Conservation (phyloP, 1,140 invertebrate species). For the Cydia fagiglandana region DNA sequence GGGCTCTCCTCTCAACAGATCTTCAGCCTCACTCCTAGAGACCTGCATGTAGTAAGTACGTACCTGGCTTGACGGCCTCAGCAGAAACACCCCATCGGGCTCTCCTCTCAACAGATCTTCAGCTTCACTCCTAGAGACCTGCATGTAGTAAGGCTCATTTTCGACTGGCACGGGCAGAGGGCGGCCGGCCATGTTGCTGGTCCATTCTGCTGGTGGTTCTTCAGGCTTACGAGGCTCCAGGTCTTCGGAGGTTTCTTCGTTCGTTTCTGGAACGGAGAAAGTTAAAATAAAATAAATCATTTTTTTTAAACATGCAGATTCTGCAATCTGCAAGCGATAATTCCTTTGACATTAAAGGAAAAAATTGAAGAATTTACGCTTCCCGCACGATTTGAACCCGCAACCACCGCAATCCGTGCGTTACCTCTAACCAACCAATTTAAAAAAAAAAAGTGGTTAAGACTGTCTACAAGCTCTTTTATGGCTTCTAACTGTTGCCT, state of each 20-base stretch:
- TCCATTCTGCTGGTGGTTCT: conserved; percentile 37
- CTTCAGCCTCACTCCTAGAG: conserved; percentile 69
- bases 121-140: conserved; percentile 69
- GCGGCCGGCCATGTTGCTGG: conserved; percentile 63
- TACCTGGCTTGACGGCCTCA: conserved; percentile 74
- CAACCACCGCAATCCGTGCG: no score
- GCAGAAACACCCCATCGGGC: conserved; percentile 71
- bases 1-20: conserved; percentile 67
- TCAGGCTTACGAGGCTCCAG: conserved; percentile 49
- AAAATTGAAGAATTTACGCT: no score
- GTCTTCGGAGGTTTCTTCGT: conserved; percentile 50
- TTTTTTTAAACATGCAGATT: no score
- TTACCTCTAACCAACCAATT: no score
- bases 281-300: neutral
- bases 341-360: no score
- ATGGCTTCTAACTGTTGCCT: no score
- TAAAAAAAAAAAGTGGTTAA: no score
- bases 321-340: no score
- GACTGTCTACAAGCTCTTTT: no score
- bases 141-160: conserved; percentile 75
- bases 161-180: conserved; percentile 75
- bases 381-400: no score
- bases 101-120: conserved; percentile 70
- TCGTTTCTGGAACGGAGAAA: conserved; percentile 58
- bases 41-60: conserved; percentile 76